Base-by-base conservation (phyloP, 1,140 invertebrate species). In the Parapsyche elsis region DNA sequence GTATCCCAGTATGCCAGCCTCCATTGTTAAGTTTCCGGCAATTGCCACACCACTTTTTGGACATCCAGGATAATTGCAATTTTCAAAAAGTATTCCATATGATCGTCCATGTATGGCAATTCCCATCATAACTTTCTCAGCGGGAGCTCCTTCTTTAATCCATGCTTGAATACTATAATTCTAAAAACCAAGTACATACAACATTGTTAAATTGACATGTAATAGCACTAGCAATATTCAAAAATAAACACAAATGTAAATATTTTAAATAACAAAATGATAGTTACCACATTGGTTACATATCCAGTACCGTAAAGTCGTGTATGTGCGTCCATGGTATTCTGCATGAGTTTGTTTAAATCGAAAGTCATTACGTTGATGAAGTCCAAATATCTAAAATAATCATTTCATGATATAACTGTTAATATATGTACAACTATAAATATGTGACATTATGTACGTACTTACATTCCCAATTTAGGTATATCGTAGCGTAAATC, bases 1-100 rank as follows among this genome's bases (percentile, higher is more conserved):
- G 85, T 95, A 97, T 23, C 94, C 93, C 49, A 95, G 87, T 19
- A 91, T 89, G 5, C 96, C 96, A 7, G 86, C 82, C 78, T 94
- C 91, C 4, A 85, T 84, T 0, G 95, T 96, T 81, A 93, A 95
- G 0, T 90, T 91, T 5, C 96, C 96, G 5, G 91, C 90, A 5
- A 77, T 86, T 2, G 91, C 87, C n/a, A n/a, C n/a, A n/a, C n/a
- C n/a, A n/a, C n/a, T n/a, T n/a, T n/a, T n/a, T 0, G 90, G 86
- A 0, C 92, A 90, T 12, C 91, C 89, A 0, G 86, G 71, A 5
- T 83, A 87, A 16, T 89, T 85, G 9, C 88, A 82, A 0, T 79
- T 79, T 0, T 84, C 21, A 79, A 91, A 85, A 12, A 80, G 70
- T 9, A 96, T 85, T 0, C 89, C 92, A 81, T 92, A 95, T 0